phyloP scores from a whole-genome alignment of 2,797 vertebrate species.

The Cetoscarus ocellatus region DNA sequence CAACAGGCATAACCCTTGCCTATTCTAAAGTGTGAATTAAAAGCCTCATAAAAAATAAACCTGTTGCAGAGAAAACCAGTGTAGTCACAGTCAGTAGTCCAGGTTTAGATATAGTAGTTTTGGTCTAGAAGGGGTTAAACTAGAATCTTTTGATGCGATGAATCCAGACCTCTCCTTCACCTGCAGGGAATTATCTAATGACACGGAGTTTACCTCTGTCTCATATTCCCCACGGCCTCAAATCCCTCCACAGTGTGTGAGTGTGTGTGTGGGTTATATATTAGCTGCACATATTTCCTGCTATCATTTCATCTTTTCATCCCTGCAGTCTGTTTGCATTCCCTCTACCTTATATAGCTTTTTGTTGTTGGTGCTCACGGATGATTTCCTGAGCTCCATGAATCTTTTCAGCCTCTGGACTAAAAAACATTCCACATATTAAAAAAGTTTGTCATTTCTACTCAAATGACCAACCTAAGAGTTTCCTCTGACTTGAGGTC shows the following conservation, averaged over 20 bases:
- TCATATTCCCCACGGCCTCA: not conserved
- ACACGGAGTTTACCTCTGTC: slow-evolving; percentile 3
- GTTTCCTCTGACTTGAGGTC: not conserved
- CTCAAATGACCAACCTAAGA: too few species aligned
- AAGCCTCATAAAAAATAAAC: too few species aligned
- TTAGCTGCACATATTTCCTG: slow-evolving; percentile 32
- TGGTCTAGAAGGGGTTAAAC: slow-evolving; percentile 3
- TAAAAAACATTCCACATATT: not conserved
- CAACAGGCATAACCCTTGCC: too few species aligned
- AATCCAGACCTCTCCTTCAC: slow-evolving; percentile 20
- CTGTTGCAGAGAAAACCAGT: not conserved
- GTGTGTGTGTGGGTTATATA: slow-evolving; percentile 2
- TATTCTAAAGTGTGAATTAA: too few species aligned
- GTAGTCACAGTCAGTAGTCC: not conserved
- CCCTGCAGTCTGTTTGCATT: slow-evolving; percentile 8
- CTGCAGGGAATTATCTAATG: slow-evolving; percentile 16
- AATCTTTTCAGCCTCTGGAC: slow-evolving; percentile 1
- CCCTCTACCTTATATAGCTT: slow-evolving; percentile 1
- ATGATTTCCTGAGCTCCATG: slow-evolving; percentile 1
- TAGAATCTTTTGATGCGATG: not conserved
- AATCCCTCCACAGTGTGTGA: slow-evolving; percentile 1
- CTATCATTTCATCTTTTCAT: slow-evolving; percentile 29
- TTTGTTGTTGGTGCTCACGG: not conserved
- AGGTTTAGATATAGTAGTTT: not conserved
- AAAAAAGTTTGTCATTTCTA: not conserved